Percentiles rank a stretch among this genome's conserved stretches.
These are phyloP conservation scores for Nemotelus pantherinus DNA, from an alignment of 2,888 invertebrate genomes.

Conservation along the genomic window DNA sequence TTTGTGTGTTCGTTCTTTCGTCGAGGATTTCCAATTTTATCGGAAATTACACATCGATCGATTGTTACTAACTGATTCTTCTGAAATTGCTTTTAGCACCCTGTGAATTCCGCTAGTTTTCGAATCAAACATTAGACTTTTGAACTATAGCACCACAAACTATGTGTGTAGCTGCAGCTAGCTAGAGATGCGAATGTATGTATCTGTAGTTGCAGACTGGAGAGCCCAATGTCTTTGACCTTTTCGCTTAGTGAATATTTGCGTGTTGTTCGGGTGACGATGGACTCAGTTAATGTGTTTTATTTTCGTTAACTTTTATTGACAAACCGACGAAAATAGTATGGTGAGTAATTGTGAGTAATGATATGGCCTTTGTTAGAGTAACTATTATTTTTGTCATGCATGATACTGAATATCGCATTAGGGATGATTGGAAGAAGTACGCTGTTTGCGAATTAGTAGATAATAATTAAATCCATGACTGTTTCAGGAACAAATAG, in stretches of 20 bases:
- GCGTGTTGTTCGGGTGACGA: not conserved
- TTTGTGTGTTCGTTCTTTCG: no score
- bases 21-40: constrained; percentile 12
- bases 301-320: no score
- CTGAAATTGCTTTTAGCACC: not conserved
- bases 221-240: constrained; percentile 17
- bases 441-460: no score
- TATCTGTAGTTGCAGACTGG: not conserved
- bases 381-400: no score
- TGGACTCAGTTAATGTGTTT: not conserved
- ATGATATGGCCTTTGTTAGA: no score
- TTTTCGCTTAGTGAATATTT: not conserved
- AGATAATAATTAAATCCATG: no score
- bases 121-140: not conserved
- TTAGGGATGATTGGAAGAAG: no score
- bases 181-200: not conserved
- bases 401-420: no score
- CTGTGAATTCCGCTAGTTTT: constrained; percentile 9
- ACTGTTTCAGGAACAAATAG: no score
- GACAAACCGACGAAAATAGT: no score
- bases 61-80: constrained; percentile 25
- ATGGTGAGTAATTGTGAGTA: no score
- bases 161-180: not conserved
- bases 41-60: constrained; percentile 15
- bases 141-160: not conserved